Evolutionary conservation across 2,888 invertebrate genomes (phyloP), one percentile per base, ranked within the genome.

Genomic region (Ophraella communa): DNA sequence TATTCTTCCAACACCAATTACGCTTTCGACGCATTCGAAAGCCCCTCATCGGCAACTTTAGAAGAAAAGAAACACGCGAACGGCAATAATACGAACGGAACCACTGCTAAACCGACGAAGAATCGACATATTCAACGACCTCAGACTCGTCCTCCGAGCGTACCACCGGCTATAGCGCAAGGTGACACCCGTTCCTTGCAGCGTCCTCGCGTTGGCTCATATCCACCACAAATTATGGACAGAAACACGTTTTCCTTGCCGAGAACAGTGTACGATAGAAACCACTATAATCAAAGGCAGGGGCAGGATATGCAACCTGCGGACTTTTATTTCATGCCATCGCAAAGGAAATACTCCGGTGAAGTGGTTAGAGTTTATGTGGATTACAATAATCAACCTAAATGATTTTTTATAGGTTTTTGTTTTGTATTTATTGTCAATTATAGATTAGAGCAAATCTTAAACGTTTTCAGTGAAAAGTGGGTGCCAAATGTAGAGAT

Each of bases 251-350:
- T 93, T 77, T 93, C 93, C 0, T 81, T 94, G 60, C 94, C 94
- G 0, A 86, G 93, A 17, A 88, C 89, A 0, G 85, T 85, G 0
- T 86, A 86, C 44, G 84, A 79, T 59, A 81, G 74, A 62, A 79
- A 78, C 54, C 65, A 68, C 4, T 60, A 66, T 14, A 27, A 51
- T 17, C 73, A 77, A 64, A 77, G 73, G 10, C 73, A 73, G 3
- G 73, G 71, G 64, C 79, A 72, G 64, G 83, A 79, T 81, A 84
- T 88, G 69, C 89, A 91, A 75, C 89, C 91, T 74, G 91, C 95
- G 0, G 95, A 96, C 83, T 95, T 95, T 83, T 96, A 96, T 83
- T 96, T 95, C 82, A 95, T 96, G 95, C 95, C 95, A 49, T 94
- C 94, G 67, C 96, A 96, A 80, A 84, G 96, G 69, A 95, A 95